phyloP scores from a whole-genome alignment of 1,140 invertebrate genomes.

The Drosophila kepulauana region DNA sequence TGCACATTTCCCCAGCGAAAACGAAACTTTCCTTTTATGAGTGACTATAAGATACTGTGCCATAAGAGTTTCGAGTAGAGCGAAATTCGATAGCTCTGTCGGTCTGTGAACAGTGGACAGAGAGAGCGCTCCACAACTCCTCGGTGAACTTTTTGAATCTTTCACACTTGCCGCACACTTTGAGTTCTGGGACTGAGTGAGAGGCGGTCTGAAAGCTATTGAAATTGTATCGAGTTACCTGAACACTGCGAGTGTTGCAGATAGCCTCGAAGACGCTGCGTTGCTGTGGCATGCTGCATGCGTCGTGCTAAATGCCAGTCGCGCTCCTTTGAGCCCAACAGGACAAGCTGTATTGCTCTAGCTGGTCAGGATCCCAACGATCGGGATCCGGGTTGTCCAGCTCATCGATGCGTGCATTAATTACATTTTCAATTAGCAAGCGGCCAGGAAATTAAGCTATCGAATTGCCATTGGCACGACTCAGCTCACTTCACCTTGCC shows the following conservation, averaged over 20 bases:
- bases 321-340: slow-evolving; percentile 51
- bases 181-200: slow-evolving; percentile 34
- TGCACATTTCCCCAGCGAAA: slow-evolving; percentile 47
- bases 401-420: slow-evolving; percentile 76
- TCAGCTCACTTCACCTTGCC: not conserved
- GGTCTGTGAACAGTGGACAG: slow-evolving; percentile 21
- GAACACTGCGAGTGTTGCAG: slow-evolving; percentile 60
- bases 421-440: slow-evolving; percentile 83
- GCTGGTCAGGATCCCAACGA: slow-evolving; percentile 10
- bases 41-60: slow-evolving; percentile 10
- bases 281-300: slow-evolving; percentile 46
- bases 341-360: slow-evolving; percentile 9
- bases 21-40: slow-evolving; percentile 62
- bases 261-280: slow-evolving; percentile 34
- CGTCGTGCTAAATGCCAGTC: slow-evolving; percentile 61
- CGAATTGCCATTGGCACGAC: slow-evolving; percentile 60
- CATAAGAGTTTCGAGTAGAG: not conserved
- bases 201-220: slow-evolving; percentile 55
- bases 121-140: slow-evolving; percentile 25
- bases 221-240: slow-evolving; percentile 75
- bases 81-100: slow-evolving; percentile 72
- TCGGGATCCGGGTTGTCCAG: not conserved
- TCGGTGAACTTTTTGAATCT: slow-evolving; percentile 62
- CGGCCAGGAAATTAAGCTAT: slow-evolving; percentile 78
- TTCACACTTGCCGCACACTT: slow-evolving; percentile 83